phyloP scores from a whole-genome alignment of 2,888 invertebrate species.

The Plagiodera versicolora region DNA sequence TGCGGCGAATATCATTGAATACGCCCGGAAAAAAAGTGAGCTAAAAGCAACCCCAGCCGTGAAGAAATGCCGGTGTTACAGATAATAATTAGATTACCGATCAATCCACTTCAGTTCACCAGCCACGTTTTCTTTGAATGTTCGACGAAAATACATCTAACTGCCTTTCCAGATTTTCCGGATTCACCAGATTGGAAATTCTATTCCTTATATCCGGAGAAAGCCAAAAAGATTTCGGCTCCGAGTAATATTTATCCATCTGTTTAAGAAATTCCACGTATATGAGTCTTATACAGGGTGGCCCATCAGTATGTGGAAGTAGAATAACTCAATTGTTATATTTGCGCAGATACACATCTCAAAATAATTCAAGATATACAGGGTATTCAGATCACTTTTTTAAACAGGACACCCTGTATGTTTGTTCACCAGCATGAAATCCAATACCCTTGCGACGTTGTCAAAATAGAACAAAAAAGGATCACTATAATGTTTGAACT shows the following conservation, averaged over 20 bases:
- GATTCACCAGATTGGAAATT: not conserved
- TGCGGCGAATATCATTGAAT: too few relatives aligned
- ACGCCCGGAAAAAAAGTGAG: constrained; percentile 50
- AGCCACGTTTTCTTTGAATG: not conserved
- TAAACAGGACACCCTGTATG: too few relatives aligned
- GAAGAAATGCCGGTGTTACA: constrained; percentile 45
- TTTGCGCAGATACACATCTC: too few relatives aligned
- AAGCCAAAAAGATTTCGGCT: not conserved
- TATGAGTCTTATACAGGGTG: too few relatives aligned
- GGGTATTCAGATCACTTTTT: too few relatives aligned
- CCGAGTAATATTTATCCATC: not conserved
- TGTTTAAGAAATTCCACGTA: not conserved
- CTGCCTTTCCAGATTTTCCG: constrained; percentile 1
- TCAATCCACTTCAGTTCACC: constrained; percentile 36
- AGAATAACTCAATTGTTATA: too few relatives aligned
- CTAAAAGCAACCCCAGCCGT: constrained; percentile 49
- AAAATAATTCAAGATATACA: too few relatives aligned
- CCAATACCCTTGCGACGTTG: too few relatives aligned
- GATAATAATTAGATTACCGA: constrained; percentile 50
- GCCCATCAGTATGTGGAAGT: too few relatives aligned
- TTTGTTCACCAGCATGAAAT: too few relatives aligned
- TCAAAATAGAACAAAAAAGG: too few relatives aligned
- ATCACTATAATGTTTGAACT: too few relatives aligned
- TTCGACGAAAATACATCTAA: not conserved
- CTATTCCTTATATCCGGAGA: not conserved